phyloP scores from a whole-genome alignment of 2,113 vertebrate species.

The Ammospiza caudacuta region DNA sequence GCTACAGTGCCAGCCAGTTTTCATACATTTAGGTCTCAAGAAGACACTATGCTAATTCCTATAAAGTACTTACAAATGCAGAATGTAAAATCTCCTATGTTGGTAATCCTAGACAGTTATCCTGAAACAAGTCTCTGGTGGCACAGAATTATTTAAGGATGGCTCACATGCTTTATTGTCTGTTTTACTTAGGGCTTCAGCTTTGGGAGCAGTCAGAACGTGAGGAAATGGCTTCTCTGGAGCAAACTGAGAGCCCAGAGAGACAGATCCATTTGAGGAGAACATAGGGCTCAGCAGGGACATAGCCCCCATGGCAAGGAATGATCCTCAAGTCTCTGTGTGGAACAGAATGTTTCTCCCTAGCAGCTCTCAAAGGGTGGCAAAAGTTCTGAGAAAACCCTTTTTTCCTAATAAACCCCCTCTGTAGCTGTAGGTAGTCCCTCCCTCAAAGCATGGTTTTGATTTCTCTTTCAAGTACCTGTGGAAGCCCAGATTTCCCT shows the following conservation, averaged over 20 bases:
- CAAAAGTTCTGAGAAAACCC: not conserved
- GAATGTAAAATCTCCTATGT: not conserved
- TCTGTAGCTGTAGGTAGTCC: not conserved
- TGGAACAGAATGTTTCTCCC: not conserved
- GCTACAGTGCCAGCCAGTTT: not conserved
- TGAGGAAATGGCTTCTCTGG: not conserved
- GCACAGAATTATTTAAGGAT: not conserved
- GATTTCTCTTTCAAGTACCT: not conserved
- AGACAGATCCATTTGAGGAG: not conserved
- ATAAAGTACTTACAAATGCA: not conserved
- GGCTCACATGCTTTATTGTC: not conserved
- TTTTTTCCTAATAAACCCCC: not conserved
- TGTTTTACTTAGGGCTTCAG: not conserved
- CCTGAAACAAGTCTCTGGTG: not conserved
- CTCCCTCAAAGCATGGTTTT: not conserved
- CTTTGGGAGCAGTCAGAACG: not conserved
- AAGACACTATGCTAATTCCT: not conserved
- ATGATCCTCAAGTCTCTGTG: not conserved
- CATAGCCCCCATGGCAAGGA: accelerated
- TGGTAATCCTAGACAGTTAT: not conserved
- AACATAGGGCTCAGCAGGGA: not conserved
- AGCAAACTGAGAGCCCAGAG: not conserved
- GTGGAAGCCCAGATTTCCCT: not conserved
- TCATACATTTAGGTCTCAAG: not conserved
- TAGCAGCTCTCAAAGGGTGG: not conserved